These are phyloP conservation scores for Vimba vimba DNA, from an alignment of 2,113 vertebrate species.

Conservation along the genomic window DNA sequence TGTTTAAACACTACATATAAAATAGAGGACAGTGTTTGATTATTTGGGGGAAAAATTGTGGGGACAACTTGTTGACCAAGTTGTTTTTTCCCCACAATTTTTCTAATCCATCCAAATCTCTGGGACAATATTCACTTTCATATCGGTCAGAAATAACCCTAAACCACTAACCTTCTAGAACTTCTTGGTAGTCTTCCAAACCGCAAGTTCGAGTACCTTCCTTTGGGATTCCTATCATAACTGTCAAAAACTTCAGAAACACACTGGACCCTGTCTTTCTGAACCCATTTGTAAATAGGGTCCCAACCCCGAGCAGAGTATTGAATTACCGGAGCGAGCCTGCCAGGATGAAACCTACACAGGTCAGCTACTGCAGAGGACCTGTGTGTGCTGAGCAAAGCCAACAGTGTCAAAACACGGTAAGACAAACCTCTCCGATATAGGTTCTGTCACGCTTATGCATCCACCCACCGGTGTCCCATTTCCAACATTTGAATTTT, in stretches of 20 bases:
- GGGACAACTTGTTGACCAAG: too few relatives aligned
- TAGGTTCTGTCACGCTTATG: slow-evolving; percentile 61
- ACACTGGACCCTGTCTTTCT: slow-evolving; percentile 45
- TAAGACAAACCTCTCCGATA: slow-evolving; percentile 61
- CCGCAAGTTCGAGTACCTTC: slow-evolving; percentile 63
- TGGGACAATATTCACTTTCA: slow-evolving; percentile 50
- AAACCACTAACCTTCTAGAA: slow-evolving; percentile 49
- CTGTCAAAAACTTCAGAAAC: slow-evolving; percentile 59
- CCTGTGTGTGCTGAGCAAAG: slow-evolving; percentile 49
- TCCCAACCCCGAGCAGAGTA: slow-evolving; percentile 55
- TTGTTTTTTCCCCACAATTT: slow-evolving; percentile 6
- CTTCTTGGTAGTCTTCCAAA: slow-evolving; percentile 65
- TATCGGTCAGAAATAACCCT: slow-evolving; percentile 48
- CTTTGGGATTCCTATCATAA: slow-evolving; percentile 62
- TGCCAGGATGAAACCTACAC: slow-evolving; percentile 56
- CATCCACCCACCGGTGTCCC: slow-evolving; percentile 56
- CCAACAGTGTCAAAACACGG: slow-evolving; percentile 61
- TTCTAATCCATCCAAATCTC: slow-evolving; percentile 39
- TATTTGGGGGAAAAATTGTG: background rate
- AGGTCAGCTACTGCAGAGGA: slow-evolving; percentile 65
- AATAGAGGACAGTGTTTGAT: background rate
- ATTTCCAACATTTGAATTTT: slow-evolving; percentile 66
- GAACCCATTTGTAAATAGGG: slow-evolving; percentile 67
- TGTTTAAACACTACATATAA: background rate
- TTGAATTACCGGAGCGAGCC: slow-evolving; percentile 65